phyloP scores from a whole-genome alignment of 2,113 vertebrate species.

The Sitta europaea region DNA sequence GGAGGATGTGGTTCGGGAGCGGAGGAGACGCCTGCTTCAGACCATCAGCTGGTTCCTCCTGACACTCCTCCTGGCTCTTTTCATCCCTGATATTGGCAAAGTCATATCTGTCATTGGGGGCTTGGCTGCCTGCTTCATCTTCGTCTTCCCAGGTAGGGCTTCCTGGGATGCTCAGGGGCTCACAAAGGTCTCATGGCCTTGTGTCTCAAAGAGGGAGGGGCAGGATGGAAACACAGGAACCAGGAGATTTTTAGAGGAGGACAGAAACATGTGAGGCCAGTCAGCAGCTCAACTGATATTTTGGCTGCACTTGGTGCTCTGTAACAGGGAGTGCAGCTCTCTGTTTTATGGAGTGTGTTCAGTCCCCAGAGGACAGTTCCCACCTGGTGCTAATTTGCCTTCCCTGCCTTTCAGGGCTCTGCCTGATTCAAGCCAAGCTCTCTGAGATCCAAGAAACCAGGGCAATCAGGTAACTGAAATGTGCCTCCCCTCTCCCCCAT shows the following conservation, averaged over 20 bases:
- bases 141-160: conserved; percentile 88
- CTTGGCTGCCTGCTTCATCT: conserved; percentile 95
- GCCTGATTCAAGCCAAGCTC: conserved; percentile 91
- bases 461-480: conserved; percentile 77
- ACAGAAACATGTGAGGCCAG: background rate
- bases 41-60: conserved; percentile 89
- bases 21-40: conserved; percentile 83
- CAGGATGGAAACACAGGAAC: background rate
- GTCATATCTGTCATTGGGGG: conserved; percentile 95
- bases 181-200: background rate
- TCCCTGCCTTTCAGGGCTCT: conserved; percentile 76
- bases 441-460: conserved; percentile 86
- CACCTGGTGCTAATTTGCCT: background rate
- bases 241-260: background rate
- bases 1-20: conserved; percentile 85
- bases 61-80: conserved; percentile 90
- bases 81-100: conserved; percentile 94
- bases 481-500: background rate
- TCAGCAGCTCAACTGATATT: background rate
- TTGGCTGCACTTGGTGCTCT: background rate
- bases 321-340: background rate
- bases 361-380: background rate
- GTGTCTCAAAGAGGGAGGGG: background rate
- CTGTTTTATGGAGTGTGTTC: background rate
- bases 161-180: background rate